Evolutionary conservation across 2,113 vertebrate genomes (phyloP), one percentile per base, ranked within the genome.

Genomic region (Amblyopsis rosae): DNA sequence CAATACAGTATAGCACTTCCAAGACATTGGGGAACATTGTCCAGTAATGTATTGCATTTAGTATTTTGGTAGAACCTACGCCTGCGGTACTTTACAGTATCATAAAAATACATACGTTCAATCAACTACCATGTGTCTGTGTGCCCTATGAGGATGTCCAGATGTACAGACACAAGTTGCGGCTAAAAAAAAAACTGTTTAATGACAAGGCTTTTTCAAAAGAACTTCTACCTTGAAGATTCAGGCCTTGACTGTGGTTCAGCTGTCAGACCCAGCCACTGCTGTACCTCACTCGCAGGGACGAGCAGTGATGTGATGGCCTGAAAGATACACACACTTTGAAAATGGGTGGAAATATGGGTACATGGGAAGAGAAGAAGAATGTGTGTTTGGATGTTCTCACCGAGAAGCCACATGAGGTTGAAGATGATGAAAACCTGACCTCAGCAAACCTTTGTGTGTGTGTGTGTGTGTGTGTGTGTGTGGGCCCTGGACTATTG

Each of bases 91-190:
- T 19, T 19, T 19, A 26, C 26, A 26, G 26, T 26, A 26, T 2
- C 26, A 26, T 33, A 32, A 26, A 7, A 32, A 58, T 33, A 12
- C 8, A 26, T 12, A 58, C 26, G n/a, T n/a, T n/a, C n/a, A 12
- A 32, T 26, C 57, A 60, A 46, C 70, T 19, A 41, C 2, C 2
- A 26, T 26, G 26, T 26, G 26, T 26, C 2, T 26, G 26, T 26
- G 26, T 64, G 64, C 9, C 41, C 65, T 77, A 48, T 57, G 65
- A 70, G 19, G 64, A 73, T 80, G 68, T 69, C 19, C 12, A n/a
- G 50, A 62, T 69, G 19, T 60, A 73, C 26, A 19, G 19, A 19
- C 49, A 47, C 58, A 12, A 59, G 51, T 9, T 6, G 17, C 19
- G 26, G 16, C 51, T 73, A 26, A 26, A 26, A 26, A 26, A 26